These are phyloP conservation scores for Empidonax traillii DNA, from an alignment of 2,113 vertebrate species.

Conservation along the genomic window DNA sequence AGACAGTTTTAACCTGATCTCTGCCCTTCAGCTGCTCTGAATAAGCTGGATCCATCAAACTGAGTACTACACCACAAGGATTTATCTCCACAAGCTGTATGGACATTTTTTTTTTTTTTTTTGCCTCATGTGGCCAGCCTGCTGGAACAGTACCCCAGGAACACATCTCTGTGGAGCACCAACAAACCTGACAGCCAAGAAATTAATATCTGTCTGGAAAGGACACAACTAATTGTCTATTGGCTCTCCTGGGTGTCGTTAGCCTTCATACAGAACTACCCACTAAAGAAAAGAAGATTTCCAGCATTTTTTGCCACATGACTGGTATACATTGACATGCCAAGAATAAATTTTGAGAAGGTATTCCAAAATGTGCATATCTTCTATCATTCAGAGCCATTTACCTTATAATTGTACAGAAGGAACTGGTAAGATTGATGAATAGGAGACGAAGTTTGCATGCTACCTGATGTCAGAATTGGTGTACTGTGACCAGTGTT, in stretches of 20 bases:
- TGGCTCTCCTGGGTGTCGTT: not conserved
- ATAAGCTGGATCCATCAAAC: not conserved
- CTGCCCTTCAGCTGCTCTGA: not conserved
- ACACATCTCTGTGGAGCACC: rapidly evolving
- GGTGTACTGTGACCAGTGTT: not conserved
- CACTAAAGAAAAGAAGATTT: not conserved
- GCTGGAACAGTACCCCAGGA: not conserved
- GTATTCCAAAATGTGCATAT: not conserved
- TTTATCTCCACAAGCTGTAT: not conserved
- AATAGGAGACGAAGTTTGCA: not conserved
- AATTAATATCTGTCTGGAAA: not conserved
- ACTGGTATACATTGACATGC: not conserved
- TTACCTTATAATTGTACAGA: not conserved
- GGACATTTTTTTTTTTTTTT: not conserved
- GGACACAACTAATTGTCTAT: not conserved
- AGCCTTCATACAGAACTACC: not conserved
- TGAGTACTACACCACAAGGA: not conserved
- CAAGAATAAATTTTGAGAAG: not conserved
- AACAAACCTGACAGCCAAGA: not conserved
- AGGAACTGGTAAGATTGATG: not conserved
- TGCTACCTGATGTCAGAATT: not conserved
- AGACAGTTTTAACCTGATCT: rapidly evolving
- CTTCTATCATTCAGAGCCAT: not conserved
- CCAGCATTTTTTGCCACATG: not conserved
- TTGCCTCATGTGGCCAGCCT: not conserved